Percentiles rank a stretch among this genome's conserved stretches.
Evolutionary conservation across 2,888 invertebrate genomes (phyloP).

Genomic region (Allacma fusca): DNA sequence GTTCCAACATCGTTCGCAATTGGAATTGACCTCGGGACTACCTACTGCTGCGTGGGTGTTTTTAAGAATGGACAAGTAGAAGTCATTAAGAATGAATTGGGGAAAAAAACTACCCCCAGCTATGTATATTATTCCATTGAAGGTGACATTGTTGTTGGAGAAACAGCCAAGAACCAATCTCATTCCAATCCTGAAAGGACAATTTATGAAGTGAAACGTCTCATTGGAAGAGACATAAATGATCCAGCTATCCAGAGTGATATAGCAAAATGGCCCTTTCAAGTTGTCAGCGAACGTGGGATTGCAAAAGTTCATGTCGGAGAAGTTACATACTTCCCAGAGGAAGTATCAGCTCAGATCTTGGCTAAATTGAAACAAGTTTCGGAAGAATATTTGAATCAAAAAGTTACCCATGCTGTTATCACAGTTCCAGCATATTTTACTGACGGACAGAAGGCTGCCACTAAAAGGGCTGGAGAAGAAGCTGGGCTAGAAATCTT

Average conservation of each 20-base stretch:
- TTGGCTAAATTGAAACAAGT: constrained; percentile 92
- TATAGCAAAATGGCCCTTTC: constrained; percentile 94
- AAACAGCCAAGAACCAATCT: neutral
- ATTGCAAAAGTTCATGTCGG: constrained; percentile 46
- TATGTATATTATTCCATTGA: constrained; percentile 37
- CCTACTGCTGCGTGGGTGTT: constrained; percentile 6
- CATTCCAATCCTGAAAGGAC: constrained; percentile 5
- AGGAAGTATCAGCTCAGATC: constrained; percentile 72
- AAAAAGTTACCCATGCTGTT: constrained; percentile 77
- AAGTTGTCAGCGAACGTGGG: constrained; percentile 74
- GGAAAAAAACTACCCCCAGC: constrained; percentile 41
- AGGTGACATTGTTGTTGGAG: constrained; percentile 34
- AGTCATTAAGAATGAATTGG: constrained; percentile 42
- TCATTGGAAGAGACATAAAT: constrained; percentile 89
- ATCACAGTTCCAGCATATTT: constrained; percentile 84
- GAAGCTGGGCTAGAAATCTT: constrained; percentile 85
- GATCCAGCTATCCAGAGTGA: constrained; percentile 90
- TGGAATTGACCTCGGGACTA: too few species aligned
- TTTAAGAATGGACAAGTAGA: neutral
- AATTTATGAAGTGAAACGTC: constrained; percentile 80
- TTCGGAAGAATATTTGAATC: constrained; percentile 86
- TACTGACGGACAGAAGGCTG: constrained; percentile 73
- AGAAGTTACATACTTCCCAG: constrained; percentile 70
- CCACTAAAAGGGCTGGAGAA: constrained; percentile 82
- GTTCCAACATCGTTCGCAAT: neutral